phyloP scores from a whole-genome alignment of 2,797 vertebrate genomes.

The Lerista edwardsae region DNA sequence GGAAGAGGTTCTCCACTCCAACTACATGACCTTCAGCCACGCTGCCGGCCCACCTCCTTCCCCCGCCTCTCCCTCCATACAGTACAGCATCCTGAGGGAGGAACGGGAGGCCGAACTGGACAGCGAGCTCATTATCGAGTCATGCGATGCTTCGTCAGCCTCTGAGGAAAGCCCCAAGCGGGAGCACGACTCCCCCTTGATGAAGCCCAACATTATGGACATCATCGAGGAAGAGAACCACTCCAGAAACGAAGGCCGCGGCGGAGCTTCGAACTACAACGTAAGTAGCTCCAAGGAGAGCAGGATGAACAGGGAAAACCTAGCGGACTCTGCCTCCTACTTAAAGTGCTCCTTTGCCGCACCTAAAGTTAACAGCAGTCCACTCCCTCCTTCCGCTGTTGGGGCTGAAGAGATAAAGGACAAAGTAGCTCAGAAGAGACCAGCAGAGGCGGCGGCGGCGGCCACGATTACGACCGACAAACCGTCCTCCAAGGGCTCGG shows the following conservation, averaged over 20 bases:
- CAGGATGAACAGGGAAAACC: slow-evolving; percentile 72
- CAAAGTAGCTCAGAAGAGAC: slow-evolving; percentile 63
- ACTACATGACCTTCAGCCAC: slow-evolving; percentile 86
- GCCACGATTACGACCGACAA: slow-evolving; percentile 68
- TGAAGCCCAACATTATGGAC: slow-evolving; percentile 80
- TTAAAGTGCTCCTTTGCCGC: slow-evolving; percentile 75
- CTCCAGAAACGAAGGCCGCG: slow-evolving; percentile 69
- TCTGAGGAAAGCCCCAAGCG: slow-evolving; percentile 97
- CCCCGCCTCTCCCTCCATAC: slow-evolving; percentile 82
- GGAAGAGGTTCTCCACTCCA: slow-evolving; percentile 76
- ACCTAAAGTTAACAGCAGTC: slow-evolving; percentile 76
- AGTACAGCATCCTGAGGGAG: slow-evolving; percentile 96
- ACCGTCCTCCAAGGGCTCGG: slow-evolving; percentile 55
- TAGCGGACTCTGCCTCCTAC: slow-evolving; percentile 65
- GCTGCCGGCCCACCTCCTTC: slow-evolving; percentile 80
- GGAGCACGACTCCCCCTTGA: slow-evolving; percentile 87
- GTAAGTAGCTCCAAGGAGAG: slow-evolving; percentile 67
- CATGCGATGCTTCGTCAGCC: slow-evolving; percentile 84
- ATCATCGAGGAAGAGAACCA: slow-evolving; percentile 78
- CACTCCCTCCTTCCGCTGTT: slow-evolving; percentile 71
- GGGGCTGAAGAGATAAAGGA: slow-evolving; percentile 56
- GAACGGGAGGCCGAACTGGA: slow-evolving; percentile 97
- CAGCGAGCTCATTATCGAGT: slow-evolving; percentile 98
- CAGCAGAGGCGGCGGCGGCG: slow-evolving; percentile 67
- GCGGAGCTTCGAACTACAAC: slow-evolving; percentile 67